Base-by-base conservation (phyloP, 2,113 vertebrate species). In the Sakesphorus luctuosus region DNA sequence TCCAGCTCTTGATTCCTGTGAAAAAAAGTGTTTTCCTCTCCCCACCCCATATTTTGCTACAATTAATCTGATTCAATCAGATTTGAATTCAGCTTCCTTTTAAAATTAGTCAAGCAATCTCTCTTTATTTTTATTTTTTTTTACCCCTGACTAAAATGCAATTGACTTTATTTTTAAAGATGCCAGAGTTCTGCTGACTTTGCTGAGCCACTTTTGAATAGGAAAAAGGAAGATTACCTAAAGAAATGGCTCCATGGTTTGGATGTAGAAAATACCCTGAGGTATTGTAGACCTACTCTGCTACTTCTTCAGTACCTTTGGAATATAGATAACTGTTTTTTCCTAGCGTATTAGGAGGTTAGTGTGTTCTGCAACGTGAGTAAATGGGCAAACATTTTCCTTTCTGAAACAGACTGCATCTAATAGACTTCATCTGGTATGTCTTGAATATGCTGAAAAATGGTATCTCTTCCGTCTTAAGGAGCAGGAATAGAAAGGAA, bases 1-100 rank as follows among this genome's bases (percentile, higher is more conserved):
- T 87, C 62, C 66, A 91, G 94, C 83, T 93, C 92, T 74, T 84
- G 44, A 72, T 72, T 94, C 73, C 76, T 80, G 68, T 90, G 83
- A 77, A 85, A 84, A 69, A 46, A 43, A 33, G 29, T 67, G 55
- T 78, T 78, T 71, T n/a, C 47, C 50, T 79, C 33, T 83, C 38
- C 35, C n/a, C 6, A 5, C 28, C 15, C 16, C 31, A 62, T 52
- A 52, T 52, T 52, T 52, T 52, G 5, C 0, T 5, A 62, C 59
- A 85, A 67, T 90, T 91, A 73, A 76, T 62, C 1, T 59, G 61
- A 59, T 80, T 96, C 49, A 59, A 7, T 83, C 56, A 26, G 33
- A 46, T 81, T 93, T 74, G 52, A 74, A 26, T 66, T 93, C 23
- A 67, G n/a, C 23, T 84, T 87, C 15, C 18, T 71, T 87, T 93